Conservation (phyloP, 2,797 vertebrate species). For the Lerista edwardsae region DNA sequence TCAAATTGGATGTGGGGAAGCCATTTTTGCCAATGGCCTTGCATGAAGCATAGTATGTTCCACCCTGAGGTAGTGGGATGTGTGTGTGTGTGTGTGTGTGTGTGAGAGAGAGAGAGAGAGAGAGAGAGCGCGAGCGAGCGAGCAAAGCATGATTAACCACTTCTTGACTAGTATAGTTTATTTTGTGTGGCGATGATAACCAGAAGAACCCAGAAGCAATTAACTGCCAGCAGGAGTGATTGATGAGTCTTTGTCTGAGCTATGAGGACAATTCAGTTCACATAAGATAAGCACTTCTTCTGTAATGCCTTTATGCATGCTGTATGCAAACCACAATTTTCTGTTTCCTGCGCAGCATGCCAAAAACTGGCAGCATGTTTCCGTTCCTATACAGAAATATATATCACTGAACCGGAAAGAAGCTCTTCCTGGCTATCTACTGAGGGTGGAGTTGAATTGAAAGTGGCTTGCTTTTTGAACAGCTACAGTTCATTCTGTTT, state of each 20-base stretch:
- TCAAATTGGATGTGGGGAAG: too few species aligned
- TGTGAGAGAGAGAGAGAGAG: too few species aligned
- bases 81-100: not conserved
- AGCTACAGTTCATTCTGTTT: conserved; percentile 7
- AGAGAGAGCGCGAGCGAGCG: too few species aligned
- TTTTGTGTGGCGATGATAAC: not conserved
- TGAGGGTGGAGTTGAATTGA: not conserved
- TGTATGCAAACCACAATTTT: not conserved
- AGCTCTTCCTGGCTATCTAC: fast-evolving
- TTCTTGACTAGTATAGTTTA: not conserved
- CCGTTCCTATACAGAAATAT: not conserved
- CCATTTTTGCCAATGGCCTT: not conserved
- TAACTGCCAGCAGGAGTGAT: not conserved
- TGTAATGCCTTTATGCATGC: not conserved
- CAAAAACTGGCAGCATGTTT: not conserved
- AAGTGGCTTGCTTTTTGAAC: not conserved
- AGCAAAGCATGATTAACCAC: not conserved
- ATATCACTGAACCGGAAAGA: not conserved
- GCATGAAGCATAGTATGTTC: too few species aligned
- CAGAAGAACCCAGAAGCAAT: not conserved
- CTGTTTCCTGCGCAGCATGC: not conserved
- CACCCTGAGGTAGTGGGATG: not conserved
- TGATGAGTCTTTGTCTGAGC: not conserved
- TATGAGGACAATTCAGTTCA: not conserved
- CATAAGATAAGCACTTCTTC: not conserved